A percentile compares a stretch with the other conserved stretches of the same genome.
phyloP scores from a whole-genome alignment of 2,888 invertebrate species.

The Diplazon laetatorius region DNA sequence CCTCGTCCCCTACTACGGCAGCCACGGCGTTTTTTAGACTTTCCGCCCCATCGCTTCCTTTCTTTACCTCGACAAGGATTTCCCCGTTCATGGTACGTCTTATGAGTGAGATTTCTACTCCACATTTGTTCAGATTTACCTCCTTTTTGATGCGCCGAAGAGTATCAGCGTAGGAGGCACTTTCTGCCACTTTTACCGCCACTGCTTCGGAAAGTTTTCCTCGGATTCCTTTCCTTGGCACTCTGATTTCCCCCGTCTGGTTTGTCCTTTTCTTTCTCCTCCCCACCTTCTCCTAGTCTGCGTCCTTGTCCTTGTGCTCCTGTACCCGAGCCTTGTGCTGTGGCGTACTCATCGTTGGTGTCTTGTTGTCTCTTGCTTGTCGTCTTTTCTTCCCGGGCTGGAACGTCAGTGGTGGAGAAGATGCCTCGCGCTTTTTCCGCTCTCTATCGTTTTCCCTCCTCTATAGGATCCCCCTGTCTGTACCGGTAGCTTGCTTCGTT shows the following conservation, averaged over 20 bases:
- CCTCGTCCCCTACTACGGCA: neutral
- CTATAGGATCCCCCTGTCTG: too few relatives aligned
- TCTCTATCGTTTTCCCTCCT: too few relatives aligned
- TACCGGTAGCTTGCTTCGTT: too few relatives aligned
- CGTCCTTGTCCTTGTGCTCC: neutral
- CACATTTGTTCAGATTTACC: slow-evolving; percentile 23
- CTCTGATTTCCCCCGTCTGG: neutral
- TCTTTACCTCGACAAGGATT: slow-evolving; percentile 1
- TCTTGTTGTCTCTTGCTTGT: neutral
- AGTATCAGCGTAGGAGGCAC: slow-evolving; percentile 31
- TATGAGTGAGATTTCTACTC: slow-evolving; percentile 24
- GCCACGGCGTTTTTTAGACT: slow-evolving; percentile 9
- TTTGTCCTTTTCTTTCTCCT: neutral
- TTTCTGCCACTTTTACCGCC: slow-evolving; percentile 1
- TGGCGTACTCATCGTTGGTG: too few relatives aligned
- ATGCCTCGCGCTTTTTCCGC: neutral
- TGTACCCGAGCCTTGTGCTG: neutral
- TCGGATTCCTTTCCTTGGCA: neutral
- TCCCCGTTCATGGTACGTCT: slow-evolving; percentile 31
- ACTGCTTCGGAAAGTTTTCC: slow-evolving; percentile 14
- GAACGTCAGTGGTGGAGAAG: neutral
- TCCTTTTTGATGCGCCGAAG: slow-evolving; percentile 22
- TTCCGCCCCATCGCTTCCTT: slow-evolving; percentile 13
- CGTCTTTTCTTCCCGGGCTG: neutral
- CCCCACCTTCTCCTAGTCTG: neutral